Conservation (phyloP, 2,888 invertebrate species). For the Hypsopygia costalis region DNA sequence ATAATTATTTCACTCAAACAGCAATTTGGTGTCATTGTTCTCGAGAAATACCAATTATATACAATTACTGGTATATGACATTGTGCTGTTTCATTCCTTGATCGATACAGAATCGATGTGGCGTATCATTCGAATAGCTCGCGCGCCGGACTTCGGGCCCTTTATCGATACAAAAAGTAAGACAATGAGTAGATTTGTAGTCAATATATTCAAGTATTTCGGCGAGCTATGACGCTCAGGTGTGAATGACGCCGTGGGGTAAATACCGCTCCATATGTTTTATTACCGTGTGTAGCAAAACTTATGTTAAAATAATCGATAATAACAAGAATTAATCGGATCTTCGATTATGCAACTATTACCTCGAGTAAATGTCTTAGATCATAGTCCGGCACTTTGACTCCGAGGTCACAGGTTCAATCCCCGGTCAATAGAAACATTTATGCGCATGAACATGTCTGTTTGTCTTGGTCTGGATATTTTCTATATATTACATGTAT, state of each 20-base stretch:
- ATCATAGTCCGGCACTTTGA: no score
- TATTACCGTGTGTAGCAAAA: no score
- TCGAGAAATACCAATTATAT: slow-evolving; percentile 78
- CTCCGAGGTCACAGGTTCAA: no score
- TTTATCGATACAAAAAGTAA: slow-evolving; percentile 51
- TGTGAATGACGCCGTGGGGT: slow-evolving; percentile 41
- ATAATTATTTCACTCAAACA: slow-evolving; percentile 74
- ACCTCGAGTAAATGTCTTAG: no score
- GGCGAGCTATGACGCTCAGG: slow-evolving; percentile 38
- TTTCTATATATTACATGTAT: no score
- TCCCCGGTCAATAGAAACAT: no score
- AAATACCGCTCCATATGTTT: neutral
- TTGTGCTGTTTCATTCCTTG: slow-evolving; percentile 62
- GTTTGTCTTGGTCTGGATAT: no score
- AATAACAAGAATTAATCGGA: no score
- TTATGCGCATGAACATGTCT: no score
- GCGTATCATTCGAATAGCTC: slow-evolving; percentile 51
- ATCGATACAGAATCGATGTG: slow-evolving; percentile 69
- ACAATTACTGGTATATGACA: slow-evolving; percentile 78
- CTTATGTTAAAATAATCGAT: no score
- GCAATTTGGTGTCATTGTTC: slow-evolving; percentile 78
- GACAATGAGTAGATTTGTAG: slow-evolving; percentile 59
- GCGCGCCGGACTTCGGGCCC: slow-evolving; percentile 40
- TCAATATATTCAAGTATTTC: slow-evolving; percentile 32
- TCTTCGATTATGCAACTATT: no score